Base-by-base conservation (phyloP, 2,888 invertebrate species). In the Xestoiulus laeticollis region DNA sequence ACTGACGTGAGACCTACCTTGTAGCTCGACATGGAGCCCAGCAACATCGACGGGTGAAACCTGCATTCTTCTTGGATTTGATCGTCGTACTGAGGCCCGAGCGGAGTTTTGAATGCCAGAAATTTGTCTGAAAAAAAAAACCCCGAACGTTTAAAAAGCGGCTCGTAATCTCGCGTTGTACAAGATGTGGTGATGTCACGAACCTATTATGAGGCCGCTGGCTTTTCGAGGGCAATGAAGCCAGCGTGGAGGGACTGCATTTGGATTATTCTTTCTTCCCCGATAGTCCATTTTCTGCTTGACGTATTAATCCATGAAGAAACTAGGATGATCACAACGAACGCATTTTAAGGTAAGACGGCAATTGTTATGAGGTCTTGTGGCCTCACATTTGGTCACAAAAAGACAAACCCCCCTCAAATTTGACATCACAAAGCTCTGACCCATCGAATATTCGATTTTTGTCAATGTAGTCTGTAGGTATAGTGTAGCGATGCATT, bases 91-190 rank as follows among this genome's bases (percentile, higher is more conserved):
- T 94, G 94, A 12, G 94, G 93, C 90, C 95, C 96, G 3, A 99
- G 93, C 0, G 99, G 99, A 1, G 99, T 99, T 92, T 98, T 99
- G 92, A 98, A 97, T 5, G 98, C 97, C 88, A 99, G 92, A 92
- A 99, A 99, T 91, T 96, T 96, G 87, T 95, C 94, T 82, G 94
- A 94, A 88, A 91, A 38, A 86, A 85, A 10, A n/a, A n/a, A n/a
- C n/a, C n/a, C n/a, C 53, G 85, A 19, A 6, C 19, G 6, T 53
- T 53, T 1, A 38, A 53, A n/a, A n/a, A 53, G 19, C n/a, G 38
- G n/a, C 1, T 53, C 4, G 1, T 6, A n/a, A n/a, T n/a, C 1
- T 53, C 53, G n/a, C 53, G n/a, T 48, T 48, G 12, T 12, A 8
- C 16, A 12, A 48, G 12, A 48, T 48, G 12, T 48, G 6, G 87